Evolutionary conservation across 2,888 invertebrate species (phyloP), one percentile per base, ranked within the genome.

Genomic region (Pyralis farinalis): DNA sequence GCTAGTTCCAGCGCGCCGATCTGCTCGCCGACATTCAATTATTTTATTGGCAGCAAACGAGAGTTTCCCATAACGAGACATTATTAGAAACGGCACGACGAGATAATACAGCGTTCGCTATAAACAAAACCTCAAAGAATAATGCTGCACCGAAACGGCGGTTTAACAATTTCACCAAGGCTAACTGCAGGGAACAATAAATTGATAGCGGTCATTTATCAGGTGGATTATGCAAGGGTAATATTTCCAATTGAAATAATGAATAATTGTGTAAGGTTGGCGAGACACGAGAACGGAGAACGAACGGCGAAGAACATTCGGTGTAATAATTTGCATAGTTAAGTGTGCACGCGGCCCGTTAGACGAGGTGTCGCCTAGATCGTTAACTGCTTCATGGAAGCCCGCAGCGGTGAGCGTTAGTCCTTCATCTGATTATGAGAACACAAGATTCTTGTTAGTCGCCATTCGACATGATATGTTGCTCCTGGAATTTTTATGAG

Each of bases 311-410:
- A 25, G n/a, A 25, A n/a, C 7, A 1, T 2, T 1, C 25, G 46
- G 12, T 47, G 51, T 42, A 55, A 58, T 58, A 48, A 70, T 74
- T 72, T 70, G 71, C 74, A 73, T 72, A 71, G 60, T 57, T 65
- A 67, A 69, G 57, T 54, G 58, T 48, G 48, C 53, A 49, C 40
- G 50, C 48, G 43, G 47, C 38, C 54, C 46, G 69, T 73, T 69
- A 71, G 70, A 71, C 67, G 51, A 64, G 60, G 71, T 67, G 75
- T 73, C 71, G 68, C 65, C 68, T 49, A 45, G 44, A 52, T 58
- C 54, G 54, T 58, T 66, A 72, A 72, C 67, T 62, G 63, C 63
- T 75, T 73, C 71, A 68, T 63, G 67, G 73, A 74, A 71, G 47
- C 42, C 40, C 33, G 44, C 39, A 40, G 48, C 41, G 39, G 49